Conservation (phyloP, 37 sponge, comb jelly and placozoan genomes). For the Chondrilla cf. caribensis region DNA sequence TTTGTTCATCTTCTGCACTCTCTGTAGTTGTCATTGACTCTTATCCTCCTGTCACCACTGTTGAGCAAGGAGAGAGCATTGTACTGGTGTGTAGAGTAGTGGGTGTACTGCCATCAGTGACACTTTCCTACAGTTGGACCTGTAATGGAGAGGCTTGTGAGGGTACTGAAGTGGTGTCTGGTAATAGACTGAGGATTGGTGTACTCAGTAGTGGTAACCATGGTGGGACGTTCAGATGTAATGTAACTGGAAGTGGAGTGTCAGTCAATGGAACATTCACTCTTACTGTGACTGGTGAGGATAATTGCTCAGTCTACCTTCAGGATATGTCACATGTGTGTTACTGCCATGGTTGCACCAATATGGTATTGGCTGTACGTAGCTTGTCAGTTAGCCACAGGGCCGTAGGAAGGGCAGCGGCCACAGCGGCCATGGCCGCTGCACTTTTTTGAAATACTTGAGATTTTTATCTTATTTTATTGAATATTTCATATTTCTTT, state of each 20-base stretch:
- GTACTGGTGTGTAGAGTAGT: conserved; percentile 4
- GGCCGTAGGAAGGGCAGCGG: too few relatives aligned
- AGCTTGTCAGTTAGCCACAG: too few relatives aligned
- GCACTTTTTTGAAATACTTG: too few relatives aligned
- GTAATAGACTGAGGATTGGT: background rate
- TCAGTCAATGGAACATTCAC: background rate
- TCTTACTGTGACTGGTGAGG: background rate
- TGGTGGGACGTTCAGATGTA: background rate
- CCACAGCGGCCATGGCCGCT: too few relatives aligned
- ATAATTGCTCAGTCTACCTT: too few relatives aligned
- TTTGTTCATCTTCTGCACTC: background rate
- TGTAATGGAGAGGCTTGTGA: background rate
- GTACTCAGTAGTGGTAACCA: background rate
- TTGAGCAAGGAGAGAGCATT: background rate
- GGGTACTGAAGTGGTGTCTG: background rate
- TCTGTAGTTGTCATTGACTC: background rate
- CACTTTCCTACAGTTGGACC: background rate
- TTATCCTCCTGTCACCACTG: background rate
- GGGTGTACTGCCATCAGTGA: background rate
- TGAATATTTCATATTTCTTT: too few relatives aligned
- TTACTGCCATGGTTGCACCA: too few relatives aligned
- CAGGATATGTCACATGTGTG: too few relatives aligned
- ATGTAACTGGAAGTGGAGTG: background rate
- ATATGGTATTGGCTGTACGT: too few relatives aligned
- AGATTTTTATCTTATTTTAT: too few relatives aligned